Evolutionary conservation across 2,888 invertebrate genomes (phyloP), one percentile per base, ranked within the genome.

Genomic region (Idaea straminata): DNA sequence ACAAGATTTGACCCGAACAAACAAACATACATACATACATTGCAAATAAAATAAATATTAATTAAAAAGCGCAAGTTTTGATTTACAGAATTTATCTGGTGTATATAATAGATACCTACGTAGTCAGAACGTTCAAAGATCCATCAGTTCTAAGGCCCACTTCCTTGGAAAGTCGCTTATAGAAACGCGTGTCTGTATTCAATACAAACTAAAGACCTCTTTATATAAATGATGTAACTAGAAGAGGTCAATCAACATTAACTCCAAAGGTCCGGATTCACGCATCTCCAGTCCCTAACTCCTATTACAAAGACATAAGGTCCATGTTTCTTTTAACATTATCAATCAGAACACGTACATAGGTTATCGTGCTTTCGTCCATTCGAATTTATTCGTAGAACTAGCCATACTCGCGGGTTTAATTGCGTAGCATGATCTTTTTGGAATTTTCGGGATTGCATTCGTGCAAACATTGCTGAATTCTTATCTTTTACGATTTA

Each of bases 351-450:
- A 68, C 91, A 89, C 89, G 91, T 89, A 77, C 74, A 71, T 86
- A 84, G 88, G 87, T 88, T 90, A 90, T 87, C 87, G 86, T 84
- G 83, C 90, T 92, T 91, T 92, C 89, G 88, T 47, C 6, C 47
- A 47, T 47, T 47, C 47, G 47, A 47, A 47, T 47, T 47, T 47
- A 47, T 47, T 47, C 47, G 47, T 47, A 47, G 47, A 47, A 47
- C 47, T 47, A 47, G 13, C 13, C 2, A 47, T 10, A 13, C 47
- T 3, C 13, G 7, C 13, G 47, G 47, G 13, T 47, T 47, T 47
- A 13, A 13, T 47, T 25, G 25, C 25, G 25, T 25, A 25, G 25
- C 25, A 2, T 25, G 1, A 25, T 25, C 25, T 25, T 25, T 25
- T 25, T 25, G 25, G 25, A 25, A 25, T 25, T 25, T 25, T 25